A percentile compares a stretch with the other conserved stretches of the same genome.
Evolutionary conservation across 1,140 invertebrate genomes (phyloP).

Genomic region (Aporrectodea caliginosa): DNA sequence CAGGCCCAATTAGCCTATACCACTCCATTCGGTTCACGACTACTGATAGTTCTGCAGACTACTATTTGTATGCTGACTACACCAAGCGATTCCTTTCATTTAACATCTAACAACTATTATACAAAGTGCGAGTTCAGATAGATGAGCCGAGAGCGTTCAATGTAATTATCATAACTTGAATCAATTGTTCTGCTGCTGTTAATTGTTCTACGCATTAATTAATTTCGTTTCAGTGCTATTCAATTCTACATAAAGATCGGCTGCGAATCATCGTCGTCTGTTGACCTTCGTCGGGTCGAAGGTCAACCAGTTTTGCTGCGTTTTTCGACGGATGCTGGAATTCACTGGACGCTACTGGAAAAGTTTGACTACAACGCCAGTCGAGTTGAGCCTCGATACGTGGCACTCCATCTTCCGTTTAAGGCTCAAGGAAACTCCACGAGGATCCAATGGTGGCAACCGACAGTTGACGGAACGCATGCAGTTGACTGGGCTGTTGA

Average conservation of each 20-base stretch:
- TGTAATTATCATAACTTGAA: no score
- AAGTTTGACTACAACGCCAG: conserved; percentile 50
- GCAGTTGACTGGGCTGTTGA: conserved; percentile 56
- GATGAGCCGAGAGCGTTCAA: no score
- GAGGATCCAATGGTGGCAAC: conserved; percentile 56
- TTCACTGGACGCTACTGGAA: conserved; percentile 53
- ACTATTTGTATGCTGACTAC: no score
- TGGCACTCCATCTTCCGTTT: conserved; percentile 50
- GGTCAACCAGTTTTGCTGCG: conserved; percentile 49
- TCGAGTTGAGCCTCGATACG: conserved; percentile 44
- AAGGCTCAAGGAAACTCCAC: conserved; percentile 48
- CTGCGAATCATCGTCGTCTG: conserved; percentile 37
- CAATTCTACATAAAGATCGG: conserved; percentile 53
- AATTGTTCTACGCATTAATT: no score
- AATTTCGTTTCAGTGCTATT: conserved; percentile 40
- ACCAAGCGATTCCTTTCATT: no score
- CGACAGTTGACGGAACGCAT: conserved; percentile 49
- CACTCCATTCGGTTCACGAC: no score
- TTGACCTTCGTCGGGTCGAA: conserved; percentile 34
- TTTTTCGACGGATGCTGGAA: conserved; percentile 54
- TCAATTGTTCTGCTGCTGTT: no score
- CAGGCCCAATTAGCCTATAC: no score
- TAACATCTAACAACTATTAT: no score
- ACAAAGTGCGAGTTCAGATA: no score
- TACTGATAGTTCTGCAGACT: no score